phyloP scores from a whole-genome alignment of 2,797 vertebrate species.

The Myiotriccus ornatus region DNA sequence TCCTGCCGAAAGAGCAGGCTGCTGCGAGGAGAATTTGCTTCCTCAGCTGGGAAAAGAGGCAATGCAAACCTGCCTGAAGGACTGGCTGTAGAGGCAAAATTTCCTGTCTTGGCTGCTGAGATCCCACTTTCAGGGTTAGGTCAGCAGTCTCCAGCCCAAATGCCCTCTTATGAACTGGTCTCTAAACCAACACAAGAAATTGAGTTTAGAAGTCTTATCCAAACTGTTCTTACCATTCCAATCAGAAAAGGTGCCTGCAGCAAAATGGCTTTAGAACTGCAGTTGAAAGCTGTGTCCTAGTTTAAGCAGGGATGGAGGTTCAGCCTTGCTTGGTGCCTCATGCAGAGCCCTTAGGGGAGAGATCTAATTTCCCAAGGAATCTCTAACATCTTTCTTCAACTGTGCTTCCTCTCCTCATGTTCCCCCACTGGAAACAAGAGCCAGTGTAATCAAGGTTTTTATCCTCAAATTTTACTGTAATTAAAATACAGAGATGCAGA shows the following conservation, averaged over 20 bases:
- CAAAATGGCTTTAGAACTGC: conserved; percentile 22
- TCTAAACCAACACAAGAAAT: conserved; percentile 11
- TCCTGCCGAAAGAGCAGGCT: background rate
- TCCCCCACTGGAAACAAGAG: conserved; percentile 18
- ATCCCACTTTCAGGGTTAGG: background rate
- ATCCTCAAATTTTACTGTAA: conserved; percentile 71
- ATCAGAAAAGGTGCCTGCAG: background rate
- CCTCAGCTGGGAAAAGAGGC: background rate
- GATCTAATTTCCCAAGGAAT: conserved; percentile 60
- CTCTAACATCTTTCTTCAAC: conserved; percentile 32
- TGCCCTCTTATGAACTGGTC: background rate
- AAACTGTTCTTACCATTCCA: conserved; percentile 20
- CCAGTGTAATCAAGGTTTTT: conserved; percentile 21
- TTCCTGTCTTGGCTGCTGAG: background rate
- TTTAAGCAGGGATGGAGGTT: conserved; percentile 31
- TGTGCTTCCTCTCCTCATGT: background rate
- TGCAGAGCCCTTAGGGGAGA: conserved; percentile 31
- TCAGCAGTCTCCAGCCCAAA: background rate
- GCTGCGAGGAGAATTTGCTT: background rate
- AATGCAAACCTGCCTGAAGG: background rate
- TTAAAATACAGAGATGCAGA: conserved; percentile 78
- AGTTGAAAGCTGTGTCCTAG: conserved; percentile 39
- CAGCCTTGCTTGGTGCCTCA: conserved; percentile 24
- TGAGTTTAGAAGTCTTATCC: conserved; percentile 2
- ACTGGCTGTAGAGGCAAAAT: background rate